Base-by-base conservation (phyloP, 92 coral and sea anemone species). In the Umimayanthus kanabou region DNA sequence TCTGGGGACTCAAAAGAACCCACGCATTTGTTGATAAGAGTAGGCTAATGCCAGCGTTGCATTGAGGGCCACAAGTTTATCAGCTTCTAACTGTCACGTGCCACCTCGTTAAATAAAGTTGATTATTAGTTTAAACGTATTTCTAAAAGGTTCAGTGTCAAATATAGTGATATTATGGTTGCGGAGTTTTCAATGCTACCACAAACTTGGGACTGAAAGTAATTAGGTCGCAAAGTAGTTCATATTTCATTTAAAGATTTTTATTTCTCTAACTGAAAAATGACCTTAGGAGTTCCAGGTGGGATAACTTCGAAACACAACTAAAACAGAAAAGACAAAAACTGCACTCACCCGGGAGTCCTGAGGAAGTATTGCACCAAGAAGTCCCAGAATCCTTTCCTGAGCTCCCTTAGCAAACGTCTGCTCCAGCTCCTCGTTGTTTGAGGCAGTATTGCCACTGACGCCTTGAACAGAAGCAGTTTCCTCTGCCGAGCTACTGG, bases 331-430 rank as follows among this genome's bases (percentile, higher is more conserved):
- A 5, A 5, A 71, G 45, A 55, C 11, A 6, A 26, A 81, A 25
- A 2, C 29, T 18, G 4, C 28, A 47, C 87, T 77, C 80, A 97
- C 99, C 97, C 94, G 94, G 20, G 98, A 97, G 84, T 97, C 98
- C 73, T 90, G 89, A 20, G 99, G 99, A 22, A 97, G 85, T 90
- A 95, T 91, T 18, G 99, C 98, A 20, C 99, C 99, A 66, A 95
- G 91, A 39, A 97, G 89, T n/a, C 99, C 99, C 37, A 97, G 88
- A 23, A 95, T 83, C 83, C 94, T 91, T 66, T 97, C 98, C 58
- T 93, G 94, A 9, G 95, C 95, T 74, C 92, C 94, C 77, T 82
- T 87, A 45, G 98, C 92, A 75, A 95, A 97, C 50, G 90, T 40
- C 74, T 85, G 88, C 50, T 94, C 99, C 13, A 88, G 86, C 84